These are phyloP conservation scores for Parnassius orleans DNA, from an alignment of 2,888 invertebrate species.

Conservation along the genomic window DNA sequence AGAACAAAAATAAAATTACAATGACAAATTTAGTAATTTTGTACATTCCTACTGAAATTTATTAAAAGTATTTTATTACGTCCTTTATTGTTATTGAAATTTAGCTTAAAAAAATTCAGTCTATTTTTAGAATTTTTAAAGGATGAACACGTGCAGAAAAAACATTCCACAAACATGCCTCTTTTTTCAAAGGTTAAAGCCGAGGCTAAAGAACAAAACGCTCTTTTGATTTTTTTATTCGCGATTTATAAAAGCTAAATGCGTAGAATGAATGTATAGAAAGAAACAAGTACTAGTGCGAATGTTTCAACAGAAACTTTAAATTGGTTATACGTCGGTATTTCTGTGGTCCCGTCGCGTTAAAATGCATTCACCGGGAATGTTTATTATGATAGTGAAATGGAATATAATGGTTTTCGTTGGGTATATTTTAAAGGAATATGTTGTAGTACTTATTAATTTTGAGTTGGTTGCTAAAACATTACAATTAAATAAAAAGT, in stretches of 20 bases:
- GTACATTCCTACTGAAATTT: no score
- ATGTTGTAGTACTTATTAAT: no score
- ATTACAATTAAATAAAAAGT: no score
- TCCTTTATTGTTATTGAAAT: no score
- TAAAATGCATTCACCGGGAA: conserved; percentile 7
- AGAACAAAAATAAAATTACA: no score
- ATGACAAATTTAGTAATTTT: no score
- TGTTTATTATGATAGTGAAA: conserved; percentile 10
- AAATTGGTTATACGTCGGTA: conserved; percentile 21
- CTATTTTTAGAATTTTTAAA: not conserved
- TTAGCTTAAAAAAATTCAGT: no score
- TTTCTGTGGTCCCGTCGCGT: conserved; percentile 8
- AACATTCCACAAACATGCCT: conserved; percentile 12
- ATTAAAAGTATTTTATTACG: no score
- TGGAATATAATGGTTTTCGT: not conserved
- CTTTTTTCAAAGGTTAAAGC: conserved; percentile 20
- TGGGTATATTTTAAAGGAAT: no score
- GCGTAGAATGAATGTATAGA: conserved; percentile 17
- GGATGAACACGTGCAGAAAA: conserved; percentile 18
- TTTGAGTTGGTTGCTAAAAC: no score
- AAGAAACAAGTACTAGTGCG: conserved; percentile 16
- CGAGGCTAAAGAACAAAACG: conserved; percentile 14
- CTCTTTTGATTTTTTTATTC: conserved; percentile 18
- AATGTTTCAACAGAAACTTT: conserved; percentile 15
- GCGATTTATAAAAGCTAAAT: conserved; percentile 21